These are phyloP conservation scores for Speoplatyrhinus poulsoni DNA, from an alignment of 2,113 vertebrate genomes.

Conservation along the genomic window DNA sequence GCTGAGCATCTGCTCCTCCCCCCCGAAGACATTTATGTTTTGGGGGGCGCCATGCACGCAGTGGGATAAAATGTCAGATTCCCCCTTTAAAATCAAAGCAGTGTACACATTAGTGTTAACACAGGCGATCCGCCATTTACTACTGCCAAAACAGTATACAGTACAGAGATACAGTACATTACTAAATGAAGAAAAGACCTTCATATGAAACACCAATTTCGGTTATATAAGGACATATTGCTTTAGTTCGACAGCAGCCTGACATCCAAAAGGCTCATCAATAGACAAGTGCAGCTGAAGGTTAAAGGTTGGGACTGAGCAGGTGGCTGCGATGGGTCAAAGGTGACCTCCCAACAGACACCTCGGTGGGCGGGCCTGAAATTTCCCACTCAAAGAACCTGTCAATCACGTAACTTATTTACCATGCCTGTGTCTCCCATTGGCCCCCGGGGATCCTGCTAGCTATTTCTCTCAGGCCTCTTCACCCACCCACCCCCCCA, in stretches of 20 bases:
- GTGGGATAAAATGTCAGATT: too few species aligned
- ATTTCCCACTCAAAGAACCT: constrained; percentile 58
- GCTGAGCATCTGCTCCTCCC: too few species aligned
- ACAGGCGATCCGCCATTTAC: too few species aligned
- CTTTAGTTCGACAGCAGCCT: neutral
- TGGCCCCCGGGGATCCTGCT: constrained; percentile 56
- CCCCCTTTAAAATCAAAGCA: too few species aligned
- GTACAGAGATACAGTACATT: too few species aligned
- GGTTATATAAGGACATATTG: too few species aligned
- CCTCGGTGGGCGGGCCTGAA: constrained; percentile 55
- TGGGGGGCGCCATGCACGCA: too few species aligned
- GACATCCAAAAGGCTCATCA: constrained; percentile 11
- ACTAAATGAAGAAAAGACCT: too few species aligned
- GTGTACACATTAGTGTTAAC: too few species aligned
- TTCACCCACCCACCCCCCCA: constrained; percentile 46
- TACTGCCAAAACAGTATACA: neutral
- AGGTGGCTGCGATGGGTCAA: constrained; percentile 71
- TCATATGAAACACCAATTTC: neutral
- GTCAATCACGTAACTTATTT: constrained; percentile 76
- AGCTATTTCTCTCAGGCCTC: constrained; percentile 47
- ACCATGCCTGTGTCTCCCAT: constrained; percentile 43
- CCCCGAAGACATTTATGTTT: too few species aligned
- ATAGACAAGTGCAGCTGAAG: constrained; percentile 48
- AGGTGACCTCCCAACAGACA: constrained; percentile 65
- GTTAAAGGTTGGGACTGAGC: constrained; percentile 63